Percentiles rank a stretch among this genome's conserved stretches.
phyloP scores from a whole-genome alignment of 2,888 invertebrate genomes.

The Acronicta aceris region DNA sequence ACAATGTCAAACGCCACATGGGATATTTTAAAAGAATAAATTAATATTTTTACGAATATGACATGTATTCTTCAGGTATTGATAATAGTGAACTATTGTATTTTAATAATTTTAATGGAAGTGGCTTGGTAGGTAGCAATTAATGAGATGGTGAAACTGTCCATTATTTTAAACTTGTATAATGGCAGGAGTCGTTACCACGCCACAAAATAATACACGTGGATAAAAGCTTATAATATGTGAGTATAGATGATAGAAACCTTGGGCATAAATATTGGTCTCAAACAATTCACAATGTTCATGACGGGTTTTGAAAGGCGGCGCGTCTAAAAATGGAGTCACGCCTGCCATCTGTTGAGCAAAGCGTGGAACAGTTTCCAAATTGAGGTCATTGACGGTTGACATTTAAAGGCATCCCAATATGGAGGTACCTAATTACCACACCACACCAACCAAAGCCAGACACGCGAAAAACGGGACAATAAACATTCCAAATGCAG shows the following conservation, averaged over 20 bases:
- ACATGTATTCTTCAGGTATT: conserved; percentile 14
- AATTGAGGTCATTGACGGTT: conserved; percentile 50
- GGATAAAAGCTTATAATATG: conserved; percentile 24
- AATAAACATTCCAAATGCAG: conserved; percentile 13
- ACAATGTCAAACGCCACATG: conserved; percentile 35
- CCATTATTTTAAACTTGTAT: conserved; percentile 11
- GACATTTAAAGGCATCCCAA: conserved; percentile 44
- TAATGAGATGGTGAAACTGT: conserved; percentile 23
- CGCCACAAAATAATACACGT: conserved; percentile 15
- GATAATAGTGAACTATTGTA: conserved; percentile 22
- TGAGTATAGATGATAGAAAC: conserved; percentile 36
- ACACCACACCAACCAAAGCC: conserved; percentile 23
- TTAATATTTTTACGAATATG: conserved; percentile 5
- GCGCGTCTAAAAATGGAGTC: conserved; percentile 24
- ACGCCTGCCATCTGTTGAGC: conserved; percentile 47
- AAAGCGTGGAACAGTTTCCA: conserved; percentile 25
- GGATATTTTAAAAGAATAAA: conserved; percentile 15
- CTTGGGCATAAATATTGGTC: conserved; percentile 5
- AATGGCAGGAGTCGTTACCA: conserved; percentile 19
- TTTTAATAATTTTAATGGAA: conserved; percentile 24
- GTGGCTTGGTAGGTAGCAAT: conserved; percentile 24
- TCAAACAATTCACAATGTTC: conserved; percentile 8
- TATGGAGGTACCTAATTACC: conserved; percentile 41
- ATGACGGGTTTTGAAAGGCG: conserved; percentile 18
- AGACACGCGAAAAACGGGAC: conserved; percentile 33